Evolutionary conservation across 2,797 vertebrate genomes (phyloP).

Genomic region (Distichodus sexfasciatus): DNA sequence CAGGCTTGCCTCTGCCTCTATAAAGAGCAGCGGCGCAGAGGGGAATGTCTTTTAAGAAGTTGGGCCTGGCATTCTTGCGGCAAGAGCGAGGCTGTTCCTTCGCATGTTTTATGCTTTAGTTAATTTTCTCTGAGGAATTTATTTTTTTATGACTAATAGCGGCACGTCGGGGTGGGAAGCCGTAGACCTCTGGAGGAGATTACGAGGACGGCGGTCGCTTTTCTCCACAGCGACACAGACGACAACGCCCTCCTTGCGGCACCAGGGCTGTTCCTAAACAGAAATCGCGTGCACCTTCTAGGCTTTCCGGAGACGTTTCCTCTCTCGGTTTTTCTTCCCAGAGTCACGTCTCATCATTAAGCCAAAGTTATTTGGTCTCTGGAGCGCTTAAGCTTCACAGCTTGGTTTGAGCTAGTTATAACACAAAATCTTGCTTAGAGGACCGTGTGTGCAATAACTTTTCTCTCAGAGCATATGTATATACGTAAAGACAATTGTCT

Average conservation of each 20-base stretch:
- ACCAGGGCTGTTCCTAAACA: constrained; percentile 8
- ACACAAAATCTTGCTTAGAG: constrained; percentile 37
- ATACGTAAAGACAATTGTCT: constrained; percentile 25
- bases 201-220: constrained; percentile 50
- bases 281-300: constrained; percentile 1
- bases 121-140: constrained; percentile 71
- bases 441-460: constrained; percentile 33
- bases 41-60: constrained; percentile 69
- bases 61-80: constrained; percentile 71
- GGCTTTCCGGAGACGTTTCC: neutral
- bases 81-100: constrained; percentile 72
- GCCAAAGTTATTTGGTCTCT: neutral
- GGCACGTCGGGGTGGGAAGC: constrained; percentile 61
- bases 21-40: constrained; percentile 59
- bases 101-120: constrained; percentile 71
- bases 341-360: neutral
- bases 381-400: neutral
- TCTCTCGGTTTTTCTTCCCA: neutral
- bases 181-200: constrained; percentile 56
- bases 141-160: constrained; percentile 67
- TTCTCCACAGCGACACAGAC: constrained; percentile 46
- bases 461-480: constrained; percentile 44
- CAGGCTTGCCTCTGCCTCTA: constrained; percentile 59
- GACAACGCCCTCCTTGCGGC: constrained; percentile 41
- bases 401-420: constrained; percentile 50